A percentile compares a stretch with the other conserved stretches of the same genome.
Evolutionary conservation across 2,888 invertebrate genomes (phyloP).

Genomic region (Noctua fimbriata): DNA sequence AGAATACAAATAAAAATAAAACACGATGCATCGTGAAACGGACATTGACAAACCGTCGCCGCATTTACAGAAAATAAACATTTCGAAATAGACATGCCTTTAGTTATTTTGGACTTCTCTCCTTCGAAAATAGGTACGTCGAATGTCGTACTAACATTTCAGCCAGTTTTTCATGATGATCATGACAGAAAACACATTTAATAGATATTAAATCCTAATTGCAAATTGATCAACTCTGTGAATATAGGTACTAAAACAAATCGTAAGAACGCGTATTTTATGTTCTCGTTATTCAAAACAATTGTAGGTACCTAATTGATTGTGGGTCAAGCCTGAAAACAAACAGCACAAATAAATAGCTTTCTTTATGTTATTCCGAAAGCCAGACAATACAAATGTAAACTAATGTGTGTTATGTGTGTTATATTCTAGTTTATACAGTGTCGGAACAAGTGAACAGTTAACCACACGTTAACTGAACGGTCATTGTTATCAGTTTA

Average conservation of each 20-base stretch:
- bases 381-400: not conserved
- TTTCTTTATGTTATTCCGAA: not conserved
- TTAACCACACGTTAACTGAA: constrained; percentile 3
- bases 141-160: not conserved
- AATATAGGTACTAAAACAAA: constrained; percentile 7
- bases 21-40: not conserved
- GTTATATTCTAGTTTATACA: not conserved
- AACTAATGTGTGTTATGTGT: not conserved
- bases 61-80: constrained; percentile 43
- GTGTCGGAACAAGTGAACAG: not conserved
- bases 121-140: not conserved
- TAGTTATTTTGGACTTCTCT: constrained; percentile 46
- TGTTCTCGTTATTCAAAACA: not conserved
- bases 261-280: not conserved
- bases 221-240: not conserved
- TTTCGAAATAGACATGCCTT: constrained; percentile 39
- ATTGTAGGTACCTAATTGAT: not conserved
- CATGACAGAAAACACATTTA: not conserved
- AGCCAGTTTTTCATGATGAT: not conserved
- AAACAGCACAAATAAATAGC: constrained; percentile 11
- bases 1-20: constrained; percentile 6
- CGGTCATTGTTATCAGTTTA: constrained; percentile 30
- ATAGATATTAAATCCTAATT: not conserved
- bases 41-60: constrained; percentile 39
- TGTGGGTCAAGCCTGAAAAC: not conserved